A percentile compares a stretch with the other conserved stretches of the same genome.
phyloP scores from a whole-genome alignment of 2,888 invertebrate genomes.

The Caenorhabditis zanzibari region DNA sequence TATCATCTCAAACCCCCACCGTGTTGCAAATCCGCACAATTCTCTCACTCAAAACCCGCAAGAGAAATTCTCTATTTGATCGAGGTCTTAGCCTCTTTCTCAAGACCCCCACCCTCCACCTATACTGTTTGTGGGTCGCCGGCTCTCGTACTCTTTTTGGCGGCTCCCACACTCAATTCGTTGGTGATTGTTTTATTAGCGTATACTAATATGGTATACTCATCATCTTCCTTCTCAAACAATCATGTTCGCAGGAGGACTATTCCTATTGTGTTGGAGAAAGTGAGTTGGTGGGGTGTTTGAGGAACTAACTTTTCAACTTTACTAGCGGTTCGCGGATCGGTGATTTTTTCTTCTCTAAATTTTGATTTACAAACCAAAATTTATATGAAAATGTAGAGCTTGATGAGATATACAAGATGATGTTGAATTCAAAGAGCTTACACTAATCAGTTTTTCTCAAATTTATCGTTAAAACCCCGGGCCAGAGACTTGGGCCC shows the following conservation, averaged over 20 bases:
- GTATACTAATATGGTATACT: slow-evolving; percentile 53
- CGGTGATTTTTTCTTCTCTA: too few relatives aligned
- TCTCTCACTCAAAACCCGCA: slow-evolving; percentile 33
- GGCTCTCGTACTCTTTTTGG: slow-evolving; percentile 34
- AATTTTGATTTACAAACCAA: too few relatives aligned
- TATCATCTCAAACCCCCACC: slow-evolving; percentile 38
- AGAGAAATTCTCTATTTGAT: slow-evolving; percentile 50
- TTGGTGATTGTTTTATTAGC: slow-evolving; percentile 9
- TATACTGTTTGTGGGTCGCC: slow-evolving; percentile 50
- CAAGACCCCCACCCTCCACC: slow-evolving; percentile 24
- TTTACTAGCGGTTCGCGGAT: too few relatives aligned
- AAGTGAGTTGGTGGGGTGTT: slow-evolving; percentile 19
- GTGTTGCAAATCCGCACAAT: slow-evolving; percentile 51
- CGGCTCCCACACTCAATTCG: slow-evolving; percentile 6
- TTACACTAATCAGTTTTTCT: too few relatives aligned
- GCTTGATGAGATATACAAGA: too few relatives aligned
- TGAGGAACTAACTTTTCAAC: not conserved
- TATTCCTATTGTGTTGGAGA: slow-evolving; percentile 36
- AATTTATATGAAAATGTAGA: too few relatives aligned
- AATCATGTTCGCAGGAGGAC: slow-evolving; percentile 48
- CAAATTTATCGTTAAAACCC: too few relatives aligned
- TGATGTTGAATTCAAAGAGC: too few relatives aligned
- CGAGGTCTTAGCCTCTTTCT: slow-evolving; percentile 44
- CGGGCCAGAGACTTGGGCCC: too few relatives aligned
- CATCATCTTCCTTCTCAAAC: slow-evolving; percentile 54